Evolutionary conservation across 1,140 invertebrate genomes (phyloP).

Genomic region (Aricia agestis): DNA sequence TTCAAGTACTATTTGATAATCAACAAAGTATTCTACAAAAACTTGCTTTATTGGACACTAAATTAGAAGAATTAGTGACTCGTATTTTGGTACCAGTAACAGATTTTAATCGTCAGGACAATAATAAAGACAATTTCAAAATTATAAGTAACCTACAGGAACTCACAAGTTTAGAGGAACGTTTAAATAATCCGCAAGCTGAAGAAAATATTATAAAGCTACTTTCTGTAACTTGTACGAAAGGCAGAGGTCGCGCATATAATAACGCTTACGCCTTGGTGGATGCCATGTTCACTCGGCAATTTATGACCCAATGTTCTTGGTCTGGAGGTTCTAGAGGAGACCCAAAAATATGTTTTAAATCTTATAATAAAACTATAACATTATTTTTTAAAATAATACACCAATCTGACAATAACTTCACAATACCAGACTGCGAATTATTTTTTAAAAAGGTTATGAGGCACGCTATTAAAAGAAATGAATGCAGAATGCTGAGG

Average conservation of each 20-base stretch:
- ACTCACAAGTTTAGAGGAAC: background rate
- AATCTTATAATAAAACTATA: background rate
- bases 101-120: background rate
- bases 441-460: constrained; percentile 9
- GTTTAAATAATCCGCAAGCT: background rate
- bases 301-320: constrained; percentile 7
- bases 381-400: constrained; percentile 8
- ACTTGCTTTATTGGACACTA: background rate
- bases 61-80: background rate
- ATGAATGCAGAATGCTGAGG: background rate
- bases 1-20: background rate
- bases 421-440: background rate
- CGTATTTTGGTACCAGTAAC: background rate
- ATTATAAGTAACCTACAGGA: background rate
- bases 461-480: background rate
- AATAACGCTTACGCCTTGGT: background rate
- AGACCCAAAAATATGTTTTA: background rate
- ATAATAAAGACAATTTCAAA: background rate
- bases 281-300: background rate
- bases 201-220: background rate
- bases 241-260: background rate
- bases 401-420: background rate
- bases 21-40: background rate
- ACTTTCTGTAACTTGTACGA: constrained; percentile 8
- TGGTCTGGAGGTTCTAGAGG: background rate